Conservation (phyloP, 23 tunicate genomes). For the Trididemnum clinides region DNA sequence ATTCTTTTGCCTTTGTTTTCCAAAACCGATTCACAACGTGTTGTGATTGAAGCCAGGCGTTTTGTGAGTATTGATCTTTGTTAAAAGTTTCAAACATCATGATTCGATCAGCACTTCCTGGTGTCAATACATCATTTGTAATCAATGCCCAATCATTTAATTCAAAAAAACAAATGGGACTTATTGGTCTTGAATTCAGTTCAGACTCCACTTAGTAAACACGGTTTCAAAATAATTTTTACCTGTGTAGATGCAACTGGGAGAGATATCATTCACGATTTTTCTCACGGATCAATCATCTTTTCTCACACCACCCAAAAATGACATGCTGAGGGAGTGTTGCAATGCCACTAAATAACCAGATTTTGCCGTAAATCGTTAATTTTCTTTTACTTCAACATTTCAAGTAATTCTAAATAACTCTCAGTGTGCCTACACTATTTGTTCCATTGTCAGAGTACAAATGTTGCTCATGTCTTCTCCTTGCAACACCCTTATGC, state of each 20-base stretch:
- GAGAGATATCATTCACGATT: neutral
- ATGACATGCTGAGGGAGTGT: neutral
- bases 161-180: neutral
- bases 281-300: neutral
- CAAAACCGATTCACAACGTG: neutral
- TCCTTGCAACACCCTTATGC: neutral
- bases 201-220: neutral
- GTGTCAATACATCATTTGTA: neutral
- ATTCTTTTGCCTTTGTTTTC: neutral
- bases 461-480: conserved; percentile 5
- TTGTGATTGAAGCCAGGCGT: neutral
- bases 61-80: neutral
- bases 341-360: neutral
- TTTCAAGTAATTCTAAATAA: neutral
- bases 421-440: neutral
- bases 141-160: neutral
- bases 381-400: neutral
- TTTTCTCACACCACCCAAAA: neutral
- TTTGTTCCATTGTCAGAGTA: conserved; percentile 1
- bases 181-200: neutral
- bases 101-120: neutral
- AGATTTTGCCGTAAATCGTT: neutral
- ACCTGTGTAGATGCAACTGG: neutral
- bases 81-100: neutral
- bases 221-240: neutral